phyloP scores from a whole-genome alignment of 1,140 invertebrate species.

The Whitmania pigra region DNA sequence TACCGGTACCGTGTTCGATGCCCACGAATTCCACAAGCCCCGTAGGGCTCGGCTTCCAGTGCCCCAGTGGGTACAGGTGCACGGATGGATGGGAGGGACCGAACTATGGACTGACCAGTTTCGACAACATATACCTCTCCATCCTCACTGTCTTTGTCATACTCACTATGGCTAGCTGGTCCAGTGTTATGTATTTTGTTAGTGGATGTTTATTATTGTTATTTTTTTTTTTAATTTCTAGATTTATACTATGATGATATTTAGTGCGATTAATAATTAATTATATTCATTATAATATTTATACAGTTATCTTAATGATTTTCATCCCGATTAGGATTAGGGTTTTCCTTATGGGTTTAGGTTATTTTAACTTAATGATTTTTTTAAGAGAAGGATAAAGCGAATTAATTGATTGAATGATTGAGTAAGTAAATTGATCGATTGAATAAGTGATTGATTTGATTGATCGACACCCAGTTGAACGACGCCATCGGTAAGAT shows the following conservation, averaged over 20 bases:
- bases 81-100: slow-evolving; percentile 84
- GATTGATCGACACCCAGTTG: slow-evolving; percentile 58
- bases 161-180: slow-evolving; percentile 99
- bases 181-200: slow-evolving; percentile 97
- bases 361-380: too few relatives aligned
- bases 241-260: too few relatives aligned
- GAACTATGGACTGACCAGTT: slow-evolving; percentile 95
- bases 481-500: slow-evolving; percentile 94
- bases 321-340: too few relatives aligned
- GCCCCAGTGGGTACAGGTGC: slow-evolving; percentile 35
- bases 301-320: too few relatives aligned
- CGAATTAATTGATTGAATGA: too few relatives aligned
- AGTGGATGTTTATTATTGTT: too few relatives aligned
- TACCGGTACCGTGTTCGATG: neutral
- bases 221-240: neutral
- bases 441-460: too few relatives aligned
- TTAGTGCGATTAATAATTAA: too few relatives aligned
- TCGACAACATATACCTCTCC: slow-evolving; percentile 99
- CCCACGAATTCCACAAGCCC: neutral
- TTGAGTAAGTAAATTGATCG: too few relatives aligned
- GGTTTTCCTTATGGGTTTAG: too few relatives aligned
- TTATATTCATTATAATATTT: too few relatives aligned
- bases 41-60: slow-evolving; percentile 30
- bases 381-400: too few relatives aligned
- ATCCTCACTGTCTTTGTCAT: slow-evolving; percentile 99